A percentile compares a stretch with the other conserved stretches of the same genome.
These are phyloP conservation scores for Enteromius viviparus DNA, from an alignment of 2,797 vertebrate genomes.

Conservation along the genomic window DNA sequence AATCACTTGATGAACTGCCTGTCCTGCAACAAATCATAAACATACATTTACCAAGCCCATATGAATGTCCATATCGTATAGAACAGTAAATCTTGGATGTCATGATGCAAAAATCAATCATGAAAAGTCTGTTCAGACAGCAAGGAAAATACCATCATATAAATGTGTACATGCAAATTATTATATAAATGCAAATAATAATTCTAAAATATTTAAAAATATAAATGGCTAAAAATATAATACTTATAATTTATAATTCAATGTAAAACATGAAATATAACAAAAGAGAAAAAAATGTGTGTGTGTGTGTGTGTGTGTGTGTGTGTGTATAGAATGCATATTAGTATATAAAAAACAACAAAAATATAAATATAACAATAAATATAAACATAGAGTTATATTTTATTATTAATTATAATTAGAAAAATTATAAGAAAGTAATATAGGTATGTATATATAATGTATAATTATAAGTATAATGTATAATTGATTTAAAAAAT, in stretches of 20 bases:
- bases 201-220: not conserved
- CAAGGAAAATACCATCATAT: not conserved
- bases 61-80: not conserved
- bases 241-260: not conserved
- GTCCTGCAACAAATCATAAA: not conserved
- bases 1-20: constrained; percentile 13
- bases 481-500: not conserved
- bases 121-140: not conserved
- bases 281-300: not conserved
- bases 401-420: not conserved
- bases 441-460: not conserved
- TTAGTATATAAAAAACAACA: not conserved
- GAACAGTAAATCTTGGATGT: not conserved
- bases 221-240: not conserved
- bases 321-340: not conserved
- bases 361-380: not conserved
- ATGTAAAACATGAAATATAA: not conserved
- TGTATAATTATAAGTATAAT: not conserved
- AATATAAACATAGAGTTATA: not conserved
- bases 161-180: not conserved
- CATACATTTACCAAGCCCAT: not conserved
- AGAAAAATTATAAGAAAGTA: not conserved
- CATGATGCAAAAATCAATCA: not conserved
- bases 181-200: not conserved
- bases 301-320: not conserved